Evolutionary conservation across 1,140 invertebrate genomes (phyloP), one percentile per base, ranked within the genome.

Genomic region (Bombus ignitus): DNA sequence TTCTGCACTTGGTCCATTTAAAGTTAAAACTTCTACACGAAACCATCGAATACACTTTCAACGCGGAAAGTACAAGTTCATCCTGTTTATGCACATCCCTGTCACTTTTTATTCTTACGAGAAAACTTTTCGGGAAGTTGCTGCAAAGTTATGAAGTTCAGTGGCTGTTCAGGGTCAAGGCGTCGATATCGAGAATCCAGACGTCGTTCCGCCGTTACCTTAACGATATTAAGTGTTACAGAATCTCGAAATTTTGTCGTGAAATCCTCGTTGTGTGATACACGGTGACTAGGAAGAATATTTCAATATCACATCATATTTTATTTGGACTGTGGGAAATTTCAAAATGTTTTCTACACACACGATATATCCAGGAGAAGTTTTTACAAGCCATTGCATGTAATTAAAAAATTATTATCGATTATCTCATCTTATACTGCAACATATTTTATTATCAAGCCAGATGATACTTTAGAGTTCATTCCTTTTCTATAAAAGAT

Each of bases 161-260:
- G 68, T 39, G 77, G 0, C 39, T 85, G 5, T 57, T 85, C 83
- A 80, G 83, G 83, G 83, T 85, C 83, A 85, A 80, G 83, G 68
- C 44, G 32, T 53, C 68, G 68, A 80, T 85, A 70, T 35, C 68
- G n/a, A 57, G 35, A 15, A 70, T 39, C 12, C 73, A 53, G 47
- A 42, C 18, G 18, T 77, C 37, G 5, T 42, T 25, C 15, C 12
- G 9, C 9, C 57, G 3, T 0, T 2, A 12, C 9, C 9, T 42
- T 42, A 77, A 59, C 37, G 4, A n/a, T 53, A 28, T 13, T 25
- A 18, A n/a, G 25, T n/a, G 53, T 39, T n/a, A 0, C 22, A 12
- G 4, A 6, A 28, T 28, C 12, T 28, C 25, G 32, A 37, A 25
- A 15, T 72, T 39, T 28, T 32, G 3, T 10, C 5, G n/a, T 15